Conservation (phyloP, 2,113 vertebrate species). For the Oncorhynchus keta region DNA sequence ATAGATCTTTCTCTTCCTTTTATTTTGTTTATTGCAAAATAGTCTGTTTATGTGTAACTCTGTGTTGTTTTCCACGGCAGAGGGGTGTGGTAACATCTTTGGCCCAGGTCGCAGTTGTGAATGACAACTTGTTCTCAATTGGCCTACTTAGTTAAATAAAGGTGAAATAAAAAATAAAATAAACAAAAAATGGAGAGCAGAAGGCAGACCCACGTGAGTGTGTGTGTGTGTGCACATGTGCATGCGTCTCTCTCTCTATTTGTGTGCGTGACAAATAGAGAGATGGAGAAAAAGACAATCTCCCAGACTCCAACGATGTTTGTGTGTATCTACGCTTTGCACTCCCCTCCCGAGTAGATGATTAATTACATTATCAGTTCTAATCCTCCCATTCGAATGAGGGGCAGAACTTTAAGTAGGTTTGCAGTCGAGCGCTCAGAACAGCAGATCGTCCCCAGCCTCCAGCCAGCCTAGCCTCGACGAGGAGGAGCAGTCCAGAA, state of each 20-base stretch:
- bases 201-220: neutral
- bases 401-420: slow-evolving; percentile 42
- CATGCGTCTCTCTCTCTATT: no score
- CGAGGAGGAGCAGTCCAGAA: slow-evolving; percentile 49
- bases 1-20: no score
- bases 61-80: no score
- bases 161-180: no score
- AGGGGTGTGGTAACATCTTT: no score
- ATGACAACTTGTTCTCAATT: no score
- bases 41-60: no score
- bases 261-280: neutral
- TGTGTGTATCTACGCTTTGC: slow-evolving; percentile 16
- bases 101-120: no score
- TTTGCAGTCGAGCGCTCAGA: slow-evolving; percentile 17
- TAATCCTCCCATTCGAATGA: slow-evolving; percentile 62
- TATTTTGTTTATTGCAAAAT: no score
- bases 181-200: neutral
- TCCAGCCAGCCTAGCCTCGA: slow-evolving; percentile 26
- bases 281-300: no score
- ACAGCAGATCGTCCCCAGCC: neutral
- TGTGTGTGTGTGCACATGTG: neutral
- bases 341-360: slow-evolving; percentile 57
- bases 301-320: neutral
- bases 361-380: slow-evolving; percentile 69
- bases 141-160: no score